phyloP scores from a whole-genome alignment of 2,797 vertebrate genomes.

The Austrolebias charrua region DNA sequence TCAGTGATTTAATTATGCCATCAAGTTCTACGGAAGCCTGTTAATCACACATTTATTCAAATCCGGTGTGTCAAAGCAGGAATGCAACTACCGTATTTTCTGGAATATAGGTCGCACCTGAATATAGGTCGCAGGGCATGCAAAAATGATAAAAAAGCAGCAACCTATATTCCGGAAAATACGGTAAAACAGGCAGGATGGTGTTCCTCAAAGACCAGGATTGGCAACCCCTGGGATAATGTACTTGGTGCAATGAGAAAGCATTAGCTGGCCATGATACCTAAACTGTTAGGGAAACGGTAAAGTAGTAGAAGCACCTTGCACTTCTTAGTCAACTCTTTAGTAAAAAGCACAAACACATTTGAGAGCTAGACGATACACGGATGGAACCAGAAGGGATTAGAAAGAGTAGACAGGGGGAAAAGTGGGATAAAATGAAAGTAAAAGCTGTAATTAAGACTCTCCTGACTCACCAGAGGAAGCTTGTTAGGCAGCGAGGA shows the following conservation, averaged over 20 bases:
- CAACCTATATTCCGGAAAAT: too few species aligned
- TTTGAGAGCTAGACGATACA: constrained; percentile 33
- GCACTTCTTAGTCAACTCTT: constrained; percentile 24
- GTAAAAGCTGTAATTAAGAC: constrained; percentile 83
- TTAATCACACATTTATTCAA: too few species aligned
- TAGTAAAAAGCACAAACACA: constrained; percentile 48
- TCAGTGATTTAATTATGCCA: too few species aligned
- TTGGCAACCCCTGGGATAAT: background rate
- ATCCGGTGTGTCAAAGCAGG: too few species aligned
- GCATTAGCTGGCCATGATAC: constrained; percentile 9
- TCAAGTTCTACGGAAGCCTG: too few species aligned
- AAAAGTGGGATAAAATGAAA: constrained; percentile 74
- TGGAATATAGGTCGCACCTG: too few species aligned
- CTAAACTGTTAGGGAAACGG: constrained; percentile 23
- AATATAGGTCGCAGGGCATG: too few species aligned
- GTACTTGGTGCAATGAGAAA: background rate
- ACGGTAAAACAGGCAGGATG: too few species aligned
- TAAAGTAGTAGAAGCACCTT: constrained; percentile 34
- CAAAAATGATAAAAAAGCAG: too few species aligned
- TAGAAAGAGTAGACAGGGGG: constrained; percentile 54
- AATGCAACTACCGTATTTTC: too few species aligned
- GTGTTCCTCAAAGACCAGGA: too few species aligned
- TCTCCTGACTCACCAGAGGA: constrained; percentile 76
- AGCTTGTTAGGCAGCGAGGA: constrained; percentile 78
- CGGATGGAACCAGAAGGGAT: constrained; percentile 53